Evolutionary conservation across 92 coral and sea anemone genomes (phyloP), one percentile per base, ranked within the genome.

Genomic region (Palythoa heliodiscus): DNA sequence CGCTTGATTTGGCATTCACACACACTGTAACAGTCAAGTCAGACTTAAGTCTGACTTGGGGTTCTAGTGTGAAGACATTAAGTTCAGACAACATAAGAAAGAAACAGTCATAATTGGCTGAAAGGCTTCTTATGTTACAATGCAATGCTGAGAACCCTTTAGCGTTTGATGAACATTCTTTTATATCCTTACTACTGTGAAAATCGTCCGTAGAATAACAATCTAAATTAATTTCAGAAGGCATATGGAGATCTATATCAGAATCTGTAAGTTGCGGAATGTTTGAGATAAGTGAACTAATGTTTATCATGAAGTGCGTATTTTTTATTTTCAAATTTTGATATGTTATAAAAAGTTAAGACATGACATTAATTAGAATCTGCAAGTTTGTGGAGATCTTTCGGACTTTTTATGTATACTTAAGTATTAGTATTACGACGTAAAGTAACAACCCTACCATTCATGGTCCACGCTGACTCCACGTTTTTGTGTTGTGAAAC

Each of bases 181-280:
- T 78, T 7, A 57, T 78, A 58, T 78, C 72, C 2, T 6, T 78
- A 19, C 39, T 78, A 14, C 70, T 29, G 23, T 60, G 71, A 78
- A 78, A 78, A 12, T 78, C 84, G 39, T 78, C 40, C 55, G 84
- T 23, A n/a, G 47, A 53, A 78, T 11, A 78, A 43, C 58, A 78
- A 4, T 78, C 16, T 5, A 78, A 48, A 57, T 78, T 78, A 22
- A 39, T 55, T 9, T 78, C 84, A 78, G 63, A 22, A 20, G 84
- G 84, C 72, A 78, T 60, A 37, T 78, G 68, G 23, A 78, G 66
- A 78, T 78, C 84, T 16, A 25, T 58, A n/a, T 78, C 84, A 50
- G 52, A 53, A 13, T 58, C 20, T 24, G 84, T 78, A 53, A 78
- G 84, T 29, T 78, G 84, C 58, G 58, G 58, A 53, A 53, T 53